Evolutionary conservation across 2,797 vertebrate species (phyloP).

Genomic region (Spinus olivaceus): DNA sequence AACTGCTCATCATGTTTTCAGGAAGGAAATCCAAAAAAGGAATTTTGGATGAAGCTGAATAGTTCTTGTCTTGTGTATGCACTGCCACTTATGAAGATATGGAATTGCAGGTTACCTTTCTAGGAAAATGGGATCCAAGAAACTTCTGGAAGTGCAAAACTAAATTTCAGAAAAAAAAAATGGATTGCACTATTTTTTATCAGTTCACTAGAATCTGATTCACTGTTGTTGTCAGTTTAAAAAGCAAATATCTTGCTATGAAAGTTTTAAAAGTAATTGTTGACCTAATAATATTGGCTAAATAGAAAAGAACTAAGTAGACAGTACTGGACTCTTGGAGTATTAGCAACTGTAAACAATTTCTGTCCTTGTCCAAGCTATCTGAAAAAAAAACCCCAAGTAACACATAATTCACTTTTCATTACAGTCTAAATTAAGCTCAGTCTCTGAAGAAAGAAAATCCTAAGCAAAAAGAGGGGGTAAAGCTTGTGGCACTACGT

Average conservation of each 20-base stretch:
- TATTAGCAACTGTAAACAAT: neutral
- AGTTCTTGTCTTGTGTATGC: neutral
- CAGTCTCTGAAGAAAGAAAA: neutral
- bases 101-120: neutral
- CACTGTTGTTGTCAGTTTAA: neutral
- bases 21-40: neutral
- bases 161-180: neutral
- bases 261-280: neutral
- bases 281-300: neutral
- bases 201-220: neutral
- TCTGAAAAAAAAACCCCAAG: neutral
- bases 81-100: neutral
- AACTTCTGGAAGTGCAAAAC: neutral
- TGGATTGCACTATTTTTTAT: neutral
- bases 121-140: neutral
- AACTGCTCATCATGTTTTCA: neutral
- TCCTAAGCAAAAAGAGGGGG: neutral
- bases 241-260: neutral
- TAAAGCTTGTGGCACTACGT: fast-evolving
- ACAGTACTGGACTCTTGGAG: neutral
- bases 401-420: neutral
- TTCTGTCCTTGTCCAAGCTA: neutral
- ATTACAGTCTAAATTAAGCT: neutral
- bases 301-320: neutral
- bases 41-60: neutral